These are phyloP conservation scores for Philotrypesis tridentata DNA, from an alignment of 1,140 invertebrate species.

Conservation along the genomic window DNA sequence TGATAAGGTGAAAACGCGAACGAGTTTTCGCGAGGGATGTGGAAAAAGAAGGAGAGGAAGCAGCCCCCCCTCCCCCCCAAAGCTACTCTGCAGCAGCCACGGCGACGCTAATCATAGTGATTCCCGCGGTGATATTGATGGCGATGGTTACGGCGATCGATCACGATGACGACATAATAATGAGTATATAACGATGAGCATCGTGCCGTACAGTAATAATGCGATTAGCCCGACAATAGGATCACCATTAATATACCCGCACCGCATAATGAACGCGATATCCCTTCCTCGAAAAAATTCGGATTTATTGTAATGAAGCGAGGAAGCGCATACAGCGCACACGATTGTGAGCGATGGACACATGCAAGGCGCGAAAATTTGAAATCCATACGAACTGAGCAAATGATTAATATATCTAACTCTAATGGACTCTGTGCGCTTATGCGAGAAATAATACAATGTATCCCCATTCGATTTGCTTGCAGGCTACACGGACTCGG, in stretches of 20 bases:
- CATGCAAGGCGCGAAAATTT: too few species aligned
- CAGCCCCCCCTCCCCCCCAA: too few species aligned
- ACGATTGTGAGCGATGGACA: too few species aligned
- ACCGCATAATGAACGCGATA: background rate
- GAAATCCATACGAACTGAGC: too few species aligned
- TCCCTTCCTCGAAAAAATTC: too few species aligned
- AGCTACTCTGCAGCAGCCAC: too few species aligned
- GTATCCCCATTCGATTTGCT: background rate
- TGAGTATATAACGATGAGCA: background rate
- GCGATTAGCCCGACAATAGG: background rate
- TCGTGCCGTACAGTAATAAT: background rate
- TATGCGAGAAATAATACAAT: too few species aligned
- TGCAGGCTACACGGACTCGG: conserved; percentile 64
- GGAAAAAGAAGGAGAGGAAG: too few species aligned
- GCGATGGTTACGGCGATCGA: background rate
- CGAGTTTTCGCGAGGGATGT: background rate
- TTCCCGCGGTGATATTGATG: background rate
- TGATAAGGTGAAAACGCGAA: background rate
- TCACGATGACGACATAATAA: conserved; percentile 8
- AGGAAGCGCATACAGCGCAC: too few species aligned
- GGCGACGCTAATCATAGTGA: background rate
- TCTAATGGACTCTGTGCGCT: too few species aligned
- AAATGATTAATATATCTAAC: too few species aligned
- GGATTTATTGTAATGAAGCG: too few species aligned
- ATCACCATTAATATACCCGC: background rate